Base-by-base conservation (phyloP, 2,113 vertebrate species). In the Apodemus sylvaticus region DNA sequence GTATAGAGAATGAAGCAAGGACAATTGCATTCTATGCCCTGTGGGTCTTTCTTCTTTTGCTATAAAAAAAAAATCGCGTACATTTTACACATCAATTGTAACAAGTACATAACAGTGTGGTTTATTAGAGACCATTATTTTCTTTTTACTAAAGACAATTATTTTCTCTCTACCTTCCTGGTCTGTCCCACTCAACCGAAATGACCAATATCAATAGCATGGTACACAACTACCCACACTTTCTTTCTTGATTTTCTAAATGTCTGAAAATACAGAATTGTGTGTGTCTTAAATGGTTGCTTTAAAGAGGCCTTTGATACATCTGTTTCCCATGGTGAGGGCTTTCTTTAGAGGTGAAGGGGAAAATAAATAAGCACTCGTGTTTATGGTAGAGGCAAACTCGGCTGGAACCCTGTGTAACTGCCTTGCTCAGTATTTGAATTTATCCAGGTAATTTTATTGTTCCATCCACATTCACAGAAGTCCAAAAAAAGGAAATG, bases 341-440 rank as follows among this genome's bases (percentile, higher is more conserved):
- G 31, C 39, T 79, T 86, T 94, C 70, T 81, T 82, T 90, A 48
- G 70, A 82, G 48, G n/a, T 31, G 64, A 66, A 42, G 78, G 55
- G 62, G 81, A 60, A 91, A 91, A 91, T 91, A 96, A 95, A 74
- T 58, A 86, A 95, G 42, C 22, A 8, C 48, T 70, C 34, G 55
- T 53, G n/a, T 92, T 70, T 53, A 64, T 20, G 55, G 92, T 79
- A 79, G 90, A 74, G 73, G 6, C 39, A 10, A 17, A 39, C 73
- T 42, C 60, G 10, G 36, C 71, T 93, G 24, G 94, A 93, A 16
- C 8, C 5, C 39, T 2, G 0, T n/a, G n/a, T 68, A 24, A 24
- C 22, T 60, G 13, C 39, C 55, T 39, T 36, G 24, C 39, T 86
- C 29, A 3, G 1, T 26, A 3, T 70, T 89, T 53, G 82, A 92